Evolutionary conservation across 1,140 invertebrate genomes (phyloP), one percentile per base, ranked within the genome.

Genomic region (Polyergus mexicanus): DNA sequence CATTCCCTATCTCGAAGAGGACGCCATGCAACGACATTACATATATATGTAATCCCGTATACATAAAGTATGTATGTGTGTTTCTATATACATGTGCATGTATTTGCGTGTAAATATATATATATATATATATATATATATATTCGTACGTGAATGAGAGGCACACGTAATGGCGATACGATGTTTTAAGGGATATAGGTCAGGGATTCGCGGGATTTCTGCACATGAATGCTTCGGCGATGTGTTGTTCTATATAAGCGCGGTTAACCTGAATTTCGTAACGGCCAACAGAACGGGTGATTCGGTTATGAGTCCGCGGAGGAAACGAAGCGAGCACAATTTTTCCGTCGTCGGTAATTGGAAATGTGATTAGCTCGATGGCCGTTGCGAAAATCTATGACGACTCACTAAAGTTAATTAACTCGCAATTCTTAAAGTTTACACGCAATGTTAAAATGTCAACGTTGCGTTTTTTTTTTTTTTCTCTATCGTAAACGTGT

Each of bases 111-210:
- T 80, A 4, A 1, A 19, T 16, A 19, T 32, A 6, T 38, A 63
- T 58, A 25, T 28, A 32, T 71, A 54, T 41, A 54, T n/a, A 2
- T 63, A 32, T 86, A 38, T 8, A 58, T 44, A 62, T 13, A 22
- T 35, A 32, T 54, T 69, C 54, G 51, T 74, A 76, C 56, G 47
- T 7, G 60, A 65, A 51, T 38, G 62, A 83, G 69, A 56, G 51
- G 22, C 54, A 44, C 76, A 80, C 81, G 65, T 90, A 89, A 89
- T 88, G 76, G 88, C 47, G 75, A 88, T 87, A 85, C 66, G 88
- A 90, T 90, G 88, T 90, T 90, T 90, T 85, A 85, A 90, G 69
- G 84, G 86, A 90, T 90, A 90, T 90, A 86, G 89, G 89, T 90
- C 89, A 90, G 74, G 88, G 89, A 90, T 90, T 90, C 83, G 68